Evolutionary conservation across 1,140 invertebrate species (phyloP), one percentile per base, ranked within the genome.

Genomic region (Cyclina sinensis): DNA sequence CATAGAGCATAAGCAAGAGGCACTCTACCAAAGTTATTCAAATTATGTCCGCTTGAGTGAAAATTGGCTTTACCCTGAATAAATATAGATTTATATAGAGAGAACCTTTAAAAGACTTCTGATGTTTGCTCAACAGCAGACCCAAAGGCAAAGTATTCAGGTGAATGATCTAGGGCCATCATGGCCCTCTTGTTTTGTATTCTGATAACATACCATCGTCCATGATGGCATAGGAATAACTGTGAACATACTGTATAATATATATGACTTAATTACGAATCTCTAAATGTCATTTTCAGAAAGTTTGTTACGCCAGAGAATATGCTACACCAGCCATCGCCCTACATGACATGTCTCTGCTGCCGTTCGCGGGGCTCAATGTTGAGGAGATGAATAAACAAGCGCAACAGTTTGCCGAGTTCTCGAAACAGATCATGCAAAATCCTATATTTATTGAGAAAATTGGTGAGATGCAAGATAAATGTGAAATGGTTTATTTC

Each of bases 291-390:
- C 43, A 43, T 43, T 57, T n/a, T 46, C 57, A 81, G 79, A 81
- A 81, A 65, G 79, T 81, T 35, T 81, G 79, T 32, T 81, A 81
- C 65, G 51, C 79, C 0, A 27, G 79, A 35, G 79, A 81, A 43
- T 81, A 81, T 62, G 79, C 79, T 9, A 81, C 79, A 32, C 79
- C 79, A 43, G 79, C 79, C 1, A 39, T 81, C 65, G 32, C 54
- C 16, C 57, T 81, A 0, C 59, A 81, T 21, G 79, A 81, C 14
- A 81, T 81, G 79, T 24, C 46, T 39, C 9, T 37, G 65, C 11
- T 43, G 7, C 30, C 79, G 37, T 81, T 62, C 46, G 79, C 79
- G 3, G 79, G 79, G 1, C 37, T 81, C 3, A 32, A 57, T 62
- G 46, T 65, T 21, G 48, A 62, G 16, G 48, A 32, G 18, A 81